Base-by-base conservation (phyloP, 2,888 invertebrate genomes). In the Matsumyia berberina region DNA sequence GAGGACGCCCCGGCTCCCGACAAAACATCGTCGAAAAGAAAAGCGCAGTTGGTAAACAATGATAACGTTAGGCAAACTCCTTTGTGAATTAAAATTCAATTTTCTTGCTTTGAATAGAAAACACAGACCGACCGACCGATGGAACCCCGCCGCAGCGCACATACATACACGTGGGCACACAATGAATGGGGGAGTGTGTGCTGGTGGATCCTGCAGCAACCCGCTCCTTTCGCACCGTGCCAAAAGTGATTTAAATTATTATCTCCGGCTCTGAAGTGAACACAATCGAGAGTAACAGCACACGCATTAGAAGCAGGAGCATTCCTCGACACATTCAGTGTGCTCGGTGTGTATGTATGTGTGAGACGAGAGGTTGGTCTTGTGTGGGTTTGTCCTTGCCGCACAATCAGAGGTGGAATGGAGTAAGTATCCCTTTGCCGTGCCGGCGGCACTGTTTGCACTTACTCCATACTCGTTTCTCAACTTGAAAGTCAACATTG, bases 11-110 rank as follows among this genome's bases (percentile, higher is more conserved):
- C 44, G 24, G 15, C 55, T 58, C 31, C 24, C 4, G 24, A 57
- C 31, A 73, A n/a, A 78, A 79, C 60, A 73, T 35, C 33, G 42
- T 69, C 49, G 69, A 17, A 72, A 82, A 78, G 82, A 85, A 85
- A 85, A 85, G 85, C 85, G 85, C 85, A 85, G 74, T 85, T 85
- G 85, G 85, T 85, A 85, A 85, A 85, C 85, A 85, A 85, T 85
- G 79, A 85, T 85, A 85, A 85, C 74, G 85, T 85, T 85, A 80
- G 74, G 80, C 80, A 85, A 80, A 85, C 85, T 85, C 85, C 85
- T 85, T 85, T 85, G 85, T 85, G 85, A 85, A 85, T 85, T 85
- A 85, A 85, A 85, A 85, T 80, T 80, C 80, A 85, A 85, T 85
- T 85, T 85, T 85, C 80, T 80, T 85, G 74, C 74, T 85, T 85